These are phyloP conservation scores for Pygoscelis antarcticus DNA, from an alignment of 2,113 vertebrate species.

Conservation along the genomic window DNA sequence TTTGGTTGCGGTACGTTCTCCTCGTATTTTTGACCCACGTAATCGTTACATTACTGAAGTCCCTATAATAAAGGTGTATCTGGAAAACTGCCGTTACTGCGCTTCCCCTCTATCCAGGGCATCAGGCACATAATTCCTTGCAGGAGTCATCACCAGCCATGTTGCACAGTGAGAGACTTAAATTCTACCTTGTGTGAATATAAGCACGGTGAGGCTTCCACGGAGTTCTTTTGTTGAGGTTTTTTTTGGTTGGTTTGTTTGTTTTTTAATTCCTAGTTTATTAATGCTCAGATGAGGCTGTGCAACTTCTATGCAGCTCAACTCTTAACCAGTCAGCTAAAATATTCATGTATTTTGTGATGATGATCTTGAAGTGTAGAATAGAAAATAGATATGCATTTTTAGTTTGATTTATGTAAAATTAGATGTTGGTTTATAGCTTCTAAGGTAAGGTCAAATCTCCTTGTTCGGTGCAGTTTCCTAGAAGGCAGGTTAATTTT, in stretches of 20 bases:
- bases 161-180: neutral
- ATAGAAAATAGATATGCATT: neutral
- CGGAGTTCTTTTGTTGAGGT: accelerated
- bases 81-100: neutral
- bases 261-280: neutral
- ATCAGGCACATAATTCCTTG: neutral
- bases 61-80: neutral
- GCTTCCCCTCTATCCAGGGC: neutral
- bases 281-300: neutral
- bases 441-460: neutral
- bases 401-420: neutral
- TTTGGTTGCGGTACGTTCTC: neutral
- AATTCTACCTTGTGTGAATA: neutral
- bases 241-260: neutral
- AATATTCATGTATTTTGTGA: neutral
- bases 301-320: neutral
- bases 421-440: neutral
- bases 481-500: neutral
- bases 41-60: neutral
- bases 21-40: neutral
- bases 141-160: no score
- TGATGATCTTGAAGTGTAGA: neutral
- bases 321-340: neutral
- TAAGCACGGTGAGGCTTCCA: accelerated
- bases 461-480: neutral